Evolutionary conservation across 2,888 invertebrate genomes (phyloP), one percentile per base, ranked within the genome.

Genomic region (Andrena bucephala): DNA sequence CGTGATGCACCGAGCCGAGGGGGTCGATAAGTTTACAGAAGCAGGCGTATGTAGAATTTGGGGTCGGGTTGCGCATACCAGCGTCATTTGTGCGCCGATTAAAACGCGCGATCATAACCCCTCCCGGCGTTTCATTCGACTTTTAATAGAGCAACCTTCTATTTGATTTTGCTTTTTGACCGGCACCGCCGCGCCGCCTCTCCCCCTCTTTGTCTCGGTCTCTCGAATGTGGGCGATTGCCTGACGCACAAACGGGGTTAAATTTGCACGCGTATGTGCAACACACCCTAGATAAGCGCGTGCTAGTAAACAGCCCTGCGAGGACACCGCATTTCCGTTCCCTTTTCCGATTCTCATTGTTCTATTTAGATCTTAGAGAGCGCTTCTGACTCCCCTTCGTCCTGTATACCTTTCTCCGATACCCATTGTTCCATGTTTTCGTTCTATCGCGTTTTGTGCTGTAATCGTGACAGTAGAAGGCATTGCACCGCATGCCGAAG

Each of bases 141-240:
- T 90, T 92, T 91, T 89, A 91, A 90, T 89, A 88, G 89, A 89
- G 83, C 86, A 77, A 62, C 83, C 85, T 84, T 87, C 83, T 89
- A 89, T 90, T 91, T 90, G 89, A 90, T 90, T 90, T 88, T 84
- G 77, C 88, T 87, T 89, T 42, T 87, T 36, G 83, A 62, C 42
- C 71, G 74, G 79, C 33, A 68, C 36, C 73, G 71, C 65, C 33
- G 59, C 33, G 52, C 36, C 10, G 54, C 70, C 33, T 2, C 33
- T 8, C 33, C 0, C 33, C 2, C 29, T 5, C 29, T 5, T 2
- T 33, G 7, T 33, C 33, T 33, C 33, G 2, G 2, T 33, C 33
- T 33, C 33, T 33, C 33, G 8, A 33, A 33, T 33, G 33, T 8
- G 33, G 8, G 8, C 33, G 33, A 33, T 8, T 33, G 8, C 33